Conservation (phyloP, 2,113 vertebrate species). For the Colinus virginianus region DNA sequence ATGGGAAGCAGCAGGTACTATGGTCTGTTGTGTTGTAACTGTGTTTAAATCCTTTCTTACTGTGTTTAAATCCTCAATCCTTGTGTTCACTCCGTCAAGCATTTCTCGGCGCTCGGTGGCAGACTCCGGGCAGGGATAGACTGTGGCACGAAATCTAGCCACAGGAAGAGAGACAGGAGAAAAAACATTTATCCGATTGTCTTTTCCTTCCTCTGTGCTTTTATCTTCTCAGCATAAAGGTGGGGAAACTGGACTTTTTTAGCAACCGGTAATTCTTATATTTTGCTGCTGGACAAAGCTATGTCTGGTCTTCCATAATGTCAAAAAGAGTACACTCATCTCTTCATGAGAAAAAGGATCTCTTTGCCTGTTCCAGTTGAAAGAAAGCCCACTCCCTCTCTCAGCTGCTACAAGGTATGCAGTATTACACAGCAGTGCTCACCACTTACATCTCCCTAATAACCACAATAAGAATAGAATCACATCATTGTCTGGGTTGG, state of each 20-base stretch:
- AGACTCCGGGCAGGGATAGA: conserved; percentile 83
- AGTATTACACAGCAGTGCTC: neutral
- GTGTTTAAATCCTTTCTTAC: conserved; percentile 82
- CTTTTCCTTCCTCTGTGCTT: neutral
- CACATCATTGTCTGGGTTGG: too few species aligned
- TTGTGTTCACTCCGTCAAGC: conserved; percentile 75
- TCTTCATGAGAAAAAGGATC: neutral
- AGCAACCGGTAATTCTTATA: neutral
- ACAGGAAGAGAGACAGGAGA: neutral
- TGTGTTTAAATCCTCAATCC: conserved; percentile 82
- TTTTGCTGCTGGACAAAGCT: neutral
- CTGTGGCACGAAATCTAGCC: conserved; percentile 80
- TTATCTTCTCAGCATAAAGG: neutral
- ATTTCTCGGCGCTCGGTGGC: conserved; percentile 78
- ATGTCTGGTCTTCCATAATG: neutral
- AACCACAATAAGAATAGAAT: neutral
- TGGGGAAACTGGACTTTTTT: neutral
- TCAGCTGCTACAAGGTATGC: neutral
- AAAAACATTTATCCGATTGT: neutral
- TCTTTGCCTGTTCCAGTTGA: fast-evolving
- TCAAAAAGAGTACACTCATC: neutral
- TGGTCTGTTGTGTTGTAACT: neutral
- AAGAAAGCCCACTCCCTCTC: neutral
- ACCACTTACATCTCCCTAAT: neutral
- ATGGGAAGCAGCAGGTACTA: fast-evolving